These are phyloP conservation scores for Mastomys natalensis DNA, from an alignment of 2,113 vertebrate genomes.

Conservation along the genomic window DNA sequence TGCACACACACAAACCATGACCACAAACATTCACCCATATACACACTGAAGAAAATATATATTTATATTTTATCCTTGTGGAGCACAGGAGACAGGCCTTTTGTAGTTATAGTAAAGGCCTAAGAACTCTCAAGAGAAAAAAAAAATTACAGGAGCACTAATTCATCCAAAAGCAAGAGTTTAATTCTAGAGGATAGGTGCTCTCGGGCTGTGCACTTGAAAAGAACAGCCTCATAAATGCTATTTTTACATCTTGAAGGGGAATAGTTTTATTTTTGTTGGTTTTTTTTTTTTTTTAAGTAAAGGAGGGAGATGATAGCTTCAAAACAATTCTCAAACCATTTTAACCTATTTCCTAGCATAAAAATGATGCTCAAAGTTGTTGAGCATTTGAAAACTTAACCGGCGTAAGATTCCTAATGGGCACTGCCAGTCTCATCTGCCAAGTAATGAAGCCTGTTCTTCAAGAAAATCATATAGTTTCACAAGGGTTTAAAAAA, in stretches of 20 bases:
- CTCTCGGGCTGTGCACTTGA: background rate
- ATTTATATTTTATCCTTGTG: background rate
- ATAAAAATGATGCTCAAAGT: slow-evolving; percentile 46
- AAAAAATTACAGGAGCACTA: background rate
- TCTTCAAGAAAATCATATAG: slow-evolving; percentile 74
- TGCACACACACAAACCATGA: background rate
- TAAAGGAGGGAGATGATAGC: background rate
- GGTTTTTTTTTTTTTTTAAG: background rate
- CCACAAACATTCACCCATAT: background rate
- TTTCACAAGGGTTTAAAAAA: slow-evolving; percentile 41
- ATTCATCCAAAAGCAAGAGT: slow-evolving; percentile 29
- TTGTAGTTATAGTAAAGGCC: background rate
- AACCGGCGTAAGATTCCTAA: slow-evolving; percentile 54
- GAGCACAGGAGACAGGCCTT: background rate
- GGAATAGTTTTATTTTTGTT: background rate
- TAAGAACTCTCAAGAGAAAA: background rate
- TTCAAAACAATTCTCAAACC: slow-evolving; percentile 42
- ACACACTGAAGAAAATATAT: background rate
- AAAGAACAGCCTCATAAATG: slow-evolving; percentile 39
- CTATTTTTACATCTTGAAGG: slow-evolving; percentile 19
- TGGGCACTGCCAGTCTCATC: slow-evolving; percentile 48
- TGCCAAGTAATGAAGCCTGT: slow-evolving; percentile 65
- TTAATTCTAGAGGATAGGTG: background rate
- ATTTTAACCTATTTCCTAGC: background rate
- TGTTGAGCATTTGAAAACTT: slow-evolving; percentile 55